Base-by-base conservation (phyloP, 2,888 invertebrate species). In the Philereme transversata region DNA sequence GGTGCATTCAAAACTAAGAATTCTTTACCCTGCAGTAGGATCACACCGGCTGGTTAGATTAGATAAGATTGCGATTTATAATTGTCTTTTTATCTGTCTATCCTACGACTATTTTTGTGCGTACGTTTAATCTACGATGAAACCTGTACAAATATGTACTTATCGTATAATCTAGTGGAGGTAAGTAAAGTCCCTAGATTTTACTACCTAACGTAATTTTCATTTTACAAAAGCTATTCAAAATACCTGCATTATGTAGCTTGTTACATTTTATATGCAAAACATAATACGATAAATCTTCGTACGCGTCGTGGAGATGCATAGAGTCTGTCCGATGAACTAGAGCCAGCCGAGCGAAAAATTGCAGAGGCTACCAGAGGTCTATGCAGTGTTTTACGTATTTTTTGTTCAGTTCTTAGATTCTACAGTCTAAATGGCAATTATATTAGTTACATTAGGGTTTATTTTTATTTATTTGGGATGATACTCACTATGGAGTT, bases 341-440 rank as follows among this genome's bases (percentile, higher is more conserved):
- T 64, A 65, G 48, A 65, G 64, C 55, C 71, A 73, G 70, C 68
- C 67, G 66, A 53, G 66, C 64, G 69, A 71, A 72, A 74, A 74
- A 74, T 74, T 74, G 72, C 69, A 46, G 62, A 38, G 10, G 59
- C 69, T 59, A 62, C 60, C 65, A 51, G 38, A 49, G 45, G 45
- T 45, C 45, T 45, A 47, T 9, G 47, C 8, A 47, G 35, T 35
- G 34, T 35, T 47, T 47, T 35, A n/a, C 45, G 7, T 45, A 45
- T 5, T 45, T 10, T 43, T 8, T 43, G n/a, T 10, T 43, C 10
- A 43, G 10, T n/a, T 43, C 43, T 43, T 4, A 43, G 43, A 43
- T 43, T 43, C 10, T 43, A 10, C 5, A 8, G 6, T 6, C 8
- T 6, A 8, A 6, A 40, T 40, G 6, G 6, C 8, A 4, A 6